Evolutionary conservation across 2,113 vertebrate genomes (phyloP).

Genomic region (Plectropomus leopardus): DNA sequence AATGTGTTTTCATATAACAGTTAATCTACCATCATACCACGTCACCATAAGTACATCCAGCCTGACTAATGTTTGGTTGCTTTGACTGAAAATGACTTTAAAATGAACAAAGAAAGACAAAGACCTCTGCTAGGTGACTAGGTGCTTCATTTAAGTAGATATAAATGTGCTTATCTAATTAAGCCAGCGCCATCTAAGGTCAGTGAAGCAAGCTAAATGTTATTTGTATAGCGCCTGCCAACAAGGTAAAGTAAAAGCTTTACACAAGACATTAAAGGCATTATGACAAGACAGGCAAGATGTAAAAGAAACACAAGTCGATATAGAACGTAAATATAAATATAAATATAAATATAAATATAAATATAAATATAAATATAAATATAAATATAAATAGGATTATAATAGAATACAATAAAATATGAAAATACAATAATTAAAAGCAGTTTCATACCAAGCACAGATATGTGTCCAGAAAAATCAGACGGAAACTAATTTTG

Average conservation of each 20-base stretch:
- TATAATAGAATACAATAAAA: not conserved
- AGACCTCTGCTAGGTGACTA: conserved; percentile 3
- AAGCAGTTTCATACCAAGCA: too few relatives aligned
- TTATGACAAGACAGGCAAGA: not conserved
- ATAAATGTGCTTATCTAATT: not conserved
- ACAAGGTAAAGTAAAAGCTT: not conserved
- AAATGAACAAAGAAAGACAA: conserved; percentile 1
- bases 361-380: not conserved
- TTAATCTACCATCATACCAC: too few relatives aligned
- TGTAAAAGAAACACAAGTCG: not conserved
- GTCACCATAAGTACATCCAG: not conserved
- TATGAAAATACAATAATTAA: too few relatives aligned
- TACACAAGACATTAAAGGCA: not conserved
- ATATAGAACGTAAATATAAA: too few relatives aligned
- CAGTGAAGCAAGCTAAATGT: not conserved
- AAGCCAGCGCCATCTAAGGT: not conserved
- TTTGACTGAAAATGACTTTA: not conserved
- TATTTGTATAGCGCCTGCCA: not conserved
- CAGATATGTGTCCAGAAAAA: too few relatives aligned
- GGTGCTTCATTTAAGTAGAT: not conserved
- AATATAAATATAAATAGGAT: not conserved
- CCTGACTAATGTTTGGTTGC: not conserved
- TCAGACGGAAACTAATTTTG: too few relatives aligned
- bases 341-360: not conserved
- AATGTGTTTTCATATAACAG: too few relatives aligned